Evolutionary conservation across 1,140 invertebrate genomes (phyloP).

Genomic region (Hesperophylax magnus): DNA sequence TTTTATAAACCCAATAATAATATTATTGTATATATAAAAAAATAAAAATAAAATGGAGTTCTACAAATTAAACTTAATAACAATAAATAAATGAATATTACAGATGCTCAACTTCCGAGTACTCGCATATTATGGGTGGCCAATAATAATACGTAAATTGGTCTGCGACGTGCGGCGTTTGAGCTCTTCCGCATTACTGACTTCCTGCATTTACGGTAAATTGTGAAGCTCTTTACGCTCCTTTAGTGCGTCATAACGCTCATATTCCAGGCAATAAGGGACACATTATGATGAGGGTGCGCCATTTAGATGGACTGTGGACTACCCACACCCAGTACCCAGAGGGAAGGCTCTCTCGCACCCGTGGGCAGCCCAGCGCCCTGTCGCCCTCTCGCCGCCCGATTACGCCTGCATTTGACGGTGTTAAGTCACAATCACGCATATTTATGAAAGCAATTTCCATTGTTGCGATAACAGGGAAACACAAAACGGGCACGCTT

Average conservation of each 20-base stretch:
- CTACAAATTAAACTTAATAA: too few species aligned
- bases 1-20: too few species aligned
- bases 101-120: too few species aligned
- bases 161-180: background rate
- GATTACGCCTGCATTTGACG: constrained; percentile 46
- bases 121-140: too few species aligned
- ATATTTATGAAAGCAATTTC: constrained; percentile 51
- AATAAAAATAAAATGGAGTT: too few species aligned
- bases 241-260: constrained; percentile 40
- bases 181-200: background rate
- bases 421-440: constrained; percentile 50
- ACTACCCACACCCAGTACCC: background rate
- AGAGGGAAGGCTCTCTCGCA: constrained; percentile 1
- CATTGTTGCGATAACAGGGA: constrained; percentile 45
- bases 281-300: constrained; percentile 56
- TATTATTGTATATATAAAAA: too few species aligned
- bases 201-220: constrained; percentile 3
- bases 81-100: too few species aligned
- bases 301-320: constrained; percentile 41
- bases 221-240: constrained; percentile 4
- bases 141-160: constrained; percentile 6
- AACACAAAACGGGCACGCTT: constrained; percentile 17
- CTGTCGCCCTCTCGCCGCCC: constrained; percentile 20
- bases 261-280: constrained; percentile 51
- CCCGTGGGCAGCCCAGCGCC: background rate